Base-by-base conservation (phyloP, 1,140 invertebrate genomes). In the Cyphomyrmex costatus region DNA sequence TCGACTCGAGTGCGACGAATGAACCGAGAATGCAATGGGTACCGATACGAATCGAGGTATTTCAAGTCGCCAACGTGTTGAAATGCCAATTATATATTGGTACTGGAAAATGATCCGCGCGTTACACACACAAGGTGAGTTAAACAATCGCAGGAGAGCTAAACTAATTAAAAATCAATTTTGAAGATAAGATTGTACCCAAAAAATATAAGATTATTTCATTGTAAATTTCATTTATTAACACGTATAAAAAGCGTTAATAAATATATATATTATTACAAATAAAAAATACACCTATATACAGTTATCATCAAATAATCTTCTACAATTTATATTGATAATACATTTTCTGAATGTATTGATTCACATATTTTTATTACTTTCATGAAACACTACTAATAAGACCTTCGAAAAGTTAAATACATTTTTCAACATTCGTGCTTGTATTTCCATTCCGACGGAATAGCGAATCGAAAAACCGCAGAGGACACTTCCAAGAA, bases 41-140 rank as follows among this genome's bases (percentile, higher is more conserved):
- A 58, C 36, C 51, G 79, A 83, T 46, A 46, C 24, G 3, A 83
- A 83, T 83, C 33, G 12, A 19, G 19, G n/a, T 83, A 60, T 49
- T 60, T 82, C 68, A 16, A 42, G 24, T 83, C 68, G 36, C 53
- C 33, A 82, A 71, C 78, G 21, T 60, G 79, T 73, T 60, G 53
- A 60, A 73, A 61, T 33, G n/a, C 53, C 53, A 83, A 73, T 83
- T 83, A 83, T 83, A 83, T 12, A 33, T 49, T 30, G n/a, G 36
- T 10, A 21, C 16, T 46, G 27, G 4, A 30, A 73, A 83, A 21
- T 82, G 24, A 60, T 53, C 10, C 42, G n/a, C n/a, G n/a, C n/a
- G 46, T 66, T 83, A 21, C 60, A 49, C 36, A 36, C 12, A 24
- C 68, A n/a, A 46, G 19, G 5, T 30, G 24, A 56, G 21, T 51